Base-by-base conservation (phyloP, 30 jellyfish, hydroid and myxozoan species). In the Aurelia sp. region DNA sequence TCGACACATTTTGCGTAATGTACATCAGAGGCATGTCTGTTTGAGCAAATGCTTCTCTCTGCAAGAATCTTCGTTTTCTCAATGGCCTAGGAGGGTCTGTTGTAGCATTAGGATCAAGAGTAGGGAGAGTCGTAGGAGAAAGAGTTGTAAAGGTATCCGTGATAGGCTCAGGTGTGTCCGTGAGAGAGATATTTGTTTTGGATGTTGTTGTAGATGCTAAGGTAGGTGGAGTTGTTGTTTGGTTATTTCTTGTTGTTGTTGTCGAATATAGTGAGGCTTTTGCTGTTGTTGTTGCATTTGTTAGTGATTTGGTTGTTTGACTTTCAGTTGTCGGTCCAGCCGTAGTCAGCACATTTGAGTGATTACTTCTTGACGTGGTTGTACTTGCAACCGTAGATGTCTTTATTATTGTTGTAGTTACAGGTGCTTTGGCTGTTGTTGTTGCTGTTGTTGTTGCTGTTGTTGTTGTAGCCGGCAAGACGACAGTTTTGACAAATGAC, bases 371-470 rank as follows among this genome's bases (percentile, higher is more conserved):
- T 44, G 55, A 44, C 15, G 55, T 44, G 13, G 55, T 44, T 44
- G 55, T 71, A 31, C 8, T 13, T 15, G 31, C 13, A 6, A 13
- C 27, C 8, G 82, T 71, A 1, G 82, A 12, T 40, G 87, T 27
- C 87, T 13, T 11, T 59, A 4, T 12, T 12, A 80, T 61, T 33
- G 78, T 13, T 12, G 69, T 30, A 24, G 88, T 30, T 47, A 80
- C 7, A 20, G 21, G 55, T 44, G 55, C 55, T 59, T 59, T 59
- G 58, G 80, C 18, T 67, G 51, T 11, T 63, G 33, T 9, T 11
- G 90, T 65, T n/a, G 63, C 2, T 17, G 88, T 30, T 47, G 88
- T 65, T 65, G 90, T 20, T 35, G 74, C 4, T 11, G 68, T 6
- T 35, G 60, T 24, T 41, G 62, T 80, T 9, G 90, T 50, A 20